A percentile compares a stretch with the other conserved stretches of the same genome.
phyloP scores from a whole-genome alignment of 2,113 vertebrate genomes.

The Galemys pyrenaicus region DNA sequence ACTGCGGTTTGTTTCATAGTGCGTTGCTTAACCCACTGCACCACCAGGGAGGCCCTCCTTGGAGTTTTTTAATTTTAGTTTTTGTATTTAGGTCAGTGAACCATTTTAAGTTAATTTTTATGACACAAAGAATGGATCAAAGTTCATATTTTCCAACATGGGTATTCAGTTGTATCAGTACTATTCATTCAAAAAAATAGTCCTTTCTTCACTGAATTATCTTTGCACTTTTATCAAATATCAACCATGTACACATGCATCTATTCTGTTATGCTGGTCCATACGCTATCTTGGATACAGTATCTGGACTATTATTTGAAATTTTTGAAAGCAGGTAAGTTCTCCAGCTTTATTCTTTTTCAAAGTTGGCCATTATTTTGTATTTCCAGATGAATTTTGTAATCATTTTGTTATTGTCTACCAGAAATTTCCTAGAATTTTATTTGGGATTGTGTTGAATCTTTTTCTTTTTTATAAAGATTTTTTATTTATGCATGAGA shows the following conservation, averaged over 20 bases:
- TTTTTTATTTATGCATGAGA: too few species aligned
- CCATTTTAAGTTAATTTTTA: background rate
- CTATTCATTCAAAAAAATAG: background rate
- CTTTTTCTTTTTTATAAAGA: background rate
- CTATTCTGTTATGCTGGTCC: background rate
- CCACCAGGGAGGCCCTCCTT: background rate
- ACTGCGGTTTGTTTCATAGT: too few species aligned
- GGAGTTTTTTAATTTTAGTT: background rate
- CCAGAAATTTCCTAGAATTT: background rate
- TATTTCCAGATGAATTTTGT: slow-evolving; percentile 33
- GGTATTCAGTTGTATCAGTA: background rate
- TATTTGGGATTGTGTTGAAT: background rate
- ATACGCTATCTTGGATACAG: background rate
- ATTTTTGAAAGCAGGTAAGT: slow-evolving; percentile 11
- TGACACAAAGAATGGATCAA: background rate
- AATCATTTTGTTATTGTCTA: background rate
- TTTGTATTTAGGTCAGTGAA: background rate
- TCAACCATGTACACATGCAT: background rate
- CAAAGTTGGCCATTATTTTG: background rate
- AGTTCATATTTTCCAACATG: background rate
- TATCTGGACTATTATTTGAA: background rate
- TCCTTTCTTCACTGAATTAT: background rate
- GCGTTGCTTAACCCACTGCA: too few species aligned
- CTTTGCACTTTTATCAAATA: background rate
- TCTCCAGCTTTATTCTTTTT: slow-evolving; percentile 27